A percentile compares a stretch with the other conserved stretches of the same genome.
Evolutionary conservation across 2,797 vertebrate genomes (phyloP).

Genomic region (Onychomys torridus): DNA sequence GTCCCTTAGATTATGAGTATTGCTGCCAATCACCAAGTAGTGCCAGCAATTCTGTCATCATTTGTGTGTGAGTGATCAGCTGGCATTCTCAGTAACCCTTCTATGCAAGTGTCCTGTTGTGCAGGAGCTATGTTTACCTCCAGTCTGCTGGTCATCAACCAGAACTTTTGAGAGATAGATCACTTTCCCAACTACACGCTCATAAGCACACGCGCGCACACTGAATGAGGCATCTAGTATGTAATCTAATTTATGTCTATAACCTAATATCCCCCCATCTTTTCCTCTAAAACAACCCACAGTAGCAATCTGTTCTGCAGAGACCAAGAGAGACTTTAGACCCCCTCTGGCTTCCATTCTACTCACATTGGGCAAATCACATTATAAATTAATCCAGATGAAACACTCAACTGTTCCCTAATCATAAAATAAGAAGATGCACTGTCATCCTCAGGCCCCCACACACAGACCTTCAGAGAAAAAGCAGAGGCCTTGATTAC

Average conservation of each 20-base stretch:
- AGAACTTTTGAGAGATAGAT: neutral
- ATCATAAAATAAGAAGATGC: constrained; percentile 45
- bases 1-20: neutral
- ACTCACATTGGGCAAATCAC: constrained; percentile 44
- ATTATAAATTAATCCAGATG: constrained; percentile 68
- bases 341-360: constrained; percentile 58
- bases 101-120: neutral
- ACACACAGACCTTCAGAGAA: constrained; percentile 40
- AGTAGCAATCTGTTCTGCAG: neutral
- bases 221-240: neutral
- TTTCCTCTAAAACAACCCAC: neutral
- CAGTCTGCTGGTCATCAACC: neutral
- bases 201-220: no score
- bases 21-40: neutral
- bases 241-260: neutral
- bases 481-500: constrained; percentile 61
- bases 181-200: neutral
- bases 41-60: neutral
- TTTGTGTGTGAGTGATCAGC: neutral
- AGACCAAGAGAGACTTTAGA: neutral
- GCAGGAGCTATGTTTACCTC: neutral
- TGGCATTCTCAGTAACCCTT: neutral
- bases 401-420: neutral
- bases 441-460: neutral
- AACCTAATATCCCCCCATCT: no score